Percentiles rank a stretch among this genome's conserved stretches.
Conservation (phyloP, 2,113 vertebrate species). For the Ceyx cyanopectus region DNA sequence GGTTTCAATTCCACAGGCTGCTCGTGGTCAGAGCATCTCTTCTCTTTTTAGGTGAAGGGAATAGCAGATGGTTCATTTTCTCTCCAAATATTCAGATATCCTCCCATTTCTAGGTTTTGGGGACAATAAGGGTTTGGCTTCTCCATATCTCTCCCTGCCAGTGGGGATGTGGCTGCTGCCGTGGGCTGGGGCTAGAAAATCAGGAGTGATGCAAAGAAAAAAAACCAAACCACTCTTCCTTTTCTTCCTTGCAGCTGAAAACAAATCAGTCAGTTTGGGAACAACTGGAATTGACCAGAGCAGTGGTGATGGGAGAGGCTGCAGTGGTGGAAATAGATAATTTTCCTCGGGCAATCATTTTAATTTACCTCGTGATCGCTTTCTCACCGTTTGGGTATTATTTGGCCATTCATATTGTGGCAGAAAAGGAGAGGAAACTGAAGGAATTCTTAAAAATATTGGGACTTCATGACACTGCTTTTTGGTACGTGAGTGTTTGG, state of each 20-base stretch:
- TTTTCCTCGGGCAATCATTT: conserved; percentile 92
- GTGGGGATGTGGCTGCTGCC: accelerated
- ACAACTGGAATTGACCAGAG: conserved; percentile 83
- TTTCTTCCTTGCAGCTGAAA: conserved; percentile 82
- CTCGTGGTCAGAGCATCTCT: accelerated
- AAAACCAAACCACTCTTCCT: not conserved
- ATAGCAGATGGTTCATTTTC: not conserved
- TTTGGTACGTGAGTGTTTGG: conserved; percentile 84
- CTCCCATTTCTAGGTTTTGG: accelerated
- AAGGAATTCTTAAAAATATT: conserved; percentile 96
- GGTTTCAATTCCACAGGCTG: accelerated
- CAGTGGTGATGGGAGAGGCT: conserved; percentile 91
- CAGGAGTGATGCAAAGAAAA: not conserved
- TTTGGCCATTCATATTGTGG: conserved; percentile 94
- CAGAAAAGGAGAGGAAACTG: conserved; percentile 93
- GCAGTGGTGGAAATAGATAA: conserved; percentile 90
- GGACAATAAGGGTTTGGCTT: not conserved
- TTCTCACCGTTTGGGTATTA: conserved; percentile 97
- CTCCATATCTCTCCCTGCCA: not conserved
- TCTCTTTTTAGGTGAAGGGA: not conserved
- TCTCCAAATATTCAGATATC: not conserved
- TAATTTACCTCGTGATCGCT: conserved; percentile 94
- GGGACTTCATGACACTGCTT: conserved; percentile 94
- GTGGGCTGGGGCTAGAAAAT: not conserved
- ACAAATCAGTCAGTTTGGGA: conserved; percentile 88